Conservation (phyloP, 2,113 vertebrate genomes). For the Archilochus colubris region DNA sequence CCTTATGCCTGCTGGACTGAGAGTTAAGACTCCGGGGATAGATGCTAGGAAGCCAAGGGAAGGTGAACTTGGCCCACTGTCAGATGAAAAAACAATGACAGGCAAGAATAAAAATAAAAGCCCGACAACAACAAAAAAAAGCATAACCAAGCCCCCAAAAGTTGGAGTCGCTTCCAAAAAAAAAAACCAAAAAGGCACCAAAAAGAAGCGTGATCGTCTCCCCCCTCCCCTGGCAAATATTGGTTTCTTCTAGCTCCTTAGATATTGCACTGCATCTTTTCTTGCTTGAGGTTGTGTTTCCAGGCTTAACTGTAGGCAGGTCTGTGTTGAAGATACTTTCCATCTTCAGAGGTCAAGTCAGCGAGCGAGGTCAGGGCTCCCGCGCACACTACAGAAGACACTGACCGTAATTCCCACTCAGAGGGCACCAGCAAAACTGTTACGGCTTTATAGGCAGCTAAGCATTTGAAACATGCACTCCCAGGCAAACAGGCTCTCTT, state of each 20-base stretch:
- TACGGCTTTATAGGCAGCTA: constrained; percentile 90
- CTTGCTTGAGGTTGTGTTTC: constrained; percentile 74
- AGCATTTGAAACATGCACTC: constrained; percentile 92
- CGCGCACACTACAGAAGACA: constrained; percentile 72
- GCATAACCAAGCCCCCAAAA: constrained; percentile 29
- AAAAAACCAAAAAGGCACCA: background rate
- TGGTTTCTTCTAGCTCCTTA: constrained; percentile 75
- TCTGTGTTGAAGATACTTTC: constrained; percentile 74
- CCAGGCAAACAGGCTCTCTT: constrained; percentile 88
- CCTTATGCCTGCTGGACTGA: constrained; percentile 67
- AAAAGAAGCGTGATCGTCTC: background rate
- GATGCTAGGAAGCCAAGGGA: constrained; percentile 59
- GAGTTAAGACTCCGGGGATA: constrained; percentile 67
- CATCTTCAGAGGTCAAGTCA: constrained; percentile 80
- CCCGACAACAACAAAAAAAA: background rate
- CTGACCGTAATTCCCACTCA: constrained; percentile 74
- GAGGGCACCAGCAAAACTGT: constrained; percentile 80
- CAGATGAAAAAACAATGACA: constrained; percentile 67
- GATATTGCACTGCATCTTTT: constrained; percentile 75
- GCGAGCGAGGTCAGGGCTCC: constrained; percentile 75
- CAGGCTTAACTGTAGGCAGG: constrained; percentile 72
- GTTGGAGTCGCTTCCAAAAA: constrained; percentile 65
- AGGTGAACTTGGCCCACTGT: constrained; percentile 66
- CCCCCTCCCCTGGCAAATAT: constrained; percentile 66
- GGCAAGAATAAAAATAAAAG: constrained; percentile 17